Evolutionary conservation across 2,113 vertebrate species (phyloP), one percentile per base, ranked within the genome.

Genomic region (Tonatia bakeri): DNA sequence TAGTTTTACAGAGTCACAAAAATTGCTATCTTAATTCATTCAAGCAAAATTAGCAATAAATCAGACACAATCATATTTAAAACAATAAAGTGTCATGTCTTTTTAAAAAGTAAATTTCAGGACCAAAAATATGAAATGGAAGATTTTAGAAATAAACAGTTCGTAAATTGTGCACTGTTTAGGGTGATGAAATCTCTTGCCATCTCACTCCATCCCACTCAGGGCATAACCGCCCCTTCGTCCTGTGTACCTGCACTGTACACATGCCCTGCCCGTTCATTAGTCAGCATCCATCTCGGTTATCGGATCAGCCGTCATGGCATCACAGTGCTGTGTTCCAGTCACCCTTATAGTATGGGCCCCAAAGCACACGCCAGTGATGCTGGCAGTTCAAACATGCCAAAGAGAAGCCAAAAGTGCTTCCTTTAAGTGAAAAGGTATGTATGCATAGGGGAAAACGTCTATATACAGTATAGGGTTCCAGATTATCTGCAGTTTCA

Each of bases 11-110:
- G 3, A 86, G 0, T 80, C 73, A 61, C 20, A 1, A 96, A 97
- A 15, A 50, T 94, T 87, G 26, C n/a, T 75, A 4, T 84, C 28
- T 90, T 94, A 81, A 67, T 96, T 97, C 97, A 90, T 96, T 95
- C n/a, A 50, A 12, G 5, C 50, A 69, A 96, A 96, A 96, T 95
- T 83, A 43, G 10, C 81, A 83, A 96, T 95, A 96, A 65, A 95
- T 97, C 75, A 94, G 24, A 85, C 38, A 73, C 24, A 72, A 77
- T 83, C 97, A 56, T 93, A 77, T 70, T 24, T 90, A 19, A 79
- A 96, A 97, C 17, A 72, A 52, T 67, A 69, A 92, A 90, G 96
- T 89, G 3, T 0, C 54, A 64, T 94, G 75, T 96, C 79, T 84
- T 82, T 94, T 97, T 96, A 95, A 84, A 87, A 70, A 47, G 80